Conservation (phyloP, 2,888 invertebrate species). For the Torymus texanus region DNA sequence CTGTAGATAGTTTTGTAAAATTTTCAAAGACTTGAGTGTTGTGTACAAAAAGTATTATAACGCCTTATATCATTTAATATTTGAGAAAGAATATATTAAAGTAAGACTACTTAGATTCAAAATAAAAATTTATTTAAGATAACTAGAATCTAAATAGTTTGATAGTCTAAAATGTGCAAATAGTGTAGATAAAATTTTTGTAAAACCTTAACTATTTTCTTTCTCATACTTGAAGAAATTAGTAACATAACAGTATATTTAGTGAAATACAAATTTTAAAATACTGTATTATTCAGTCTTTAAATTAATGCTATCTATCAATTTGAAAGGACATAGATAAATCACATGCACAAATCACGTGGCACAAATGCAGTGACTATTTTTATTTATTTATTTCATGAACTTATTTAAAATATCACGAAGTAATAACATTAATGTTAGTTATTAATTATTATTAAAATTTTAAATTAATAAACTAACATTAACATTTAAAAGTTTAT, state of each 20-base stretch:
- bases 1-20: no score
- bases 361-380: constrained; percentile 30
- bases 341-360: no score
- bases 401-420: constrained; percentile 20
- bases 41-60: constrained; percentile 13
- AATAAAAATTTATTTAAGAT: no score
- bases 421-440: constrained; percentile 37
- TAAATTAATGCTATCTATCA: constrained; percentile 20
- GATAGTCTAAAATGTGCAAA: not conserved
- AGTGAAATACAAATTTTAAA: constrained; percentile 17
- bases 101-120: not conserved
- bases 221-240: constrained; percentile 15
- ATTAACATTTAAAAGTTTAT: constrained; percentile 41
- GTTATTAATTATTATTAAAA: constrained; percentile 40
- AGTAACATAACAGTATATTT: constrained; percentile 5
- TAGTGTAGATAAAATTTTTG: not conserved
- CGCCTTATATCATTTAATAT: constrained; percentile 32
- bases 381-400: not conserved
- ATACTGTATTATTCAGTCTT: constrained; percentile 28
- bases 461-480: constrained; percentile 44
- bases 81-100: constrained; percentile 39
- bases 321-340: constrained; percentile 1
- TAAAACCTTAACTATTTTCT: constrained; percentile 34
- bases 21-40: not conserved
- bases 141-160: no score